Conservation (phyloP, 2,797 vertebrate species). For the Pseudochromis fuscus region DNA sequence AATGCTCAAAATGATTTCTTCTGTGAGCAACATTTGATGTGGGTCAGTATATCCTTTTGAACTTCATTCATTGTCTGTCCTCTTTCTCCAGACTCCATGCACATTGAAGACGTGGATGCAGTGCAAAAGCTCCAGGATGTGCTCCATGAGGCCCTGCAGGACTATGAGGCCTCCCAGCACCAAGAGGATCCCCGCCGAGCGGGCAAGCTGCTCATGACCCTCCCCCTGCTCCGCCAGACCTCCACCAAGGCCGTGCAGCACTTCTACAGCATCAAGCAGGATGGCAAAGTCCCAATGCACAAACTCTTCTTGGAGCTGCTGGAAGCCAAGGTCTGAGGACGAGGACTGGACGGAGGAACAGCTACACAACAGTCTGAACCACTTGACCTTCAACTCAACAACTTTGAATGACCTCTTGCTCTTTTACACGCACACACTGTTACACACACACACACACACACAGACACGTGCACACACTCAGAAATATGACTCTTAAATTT, state of each 20-base stretch:
- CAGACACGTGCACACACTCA: slow-evolving; percentile 39
- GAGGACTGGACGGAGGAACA: slow-evolving; percentile 56
- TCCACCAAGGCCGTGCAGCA: slow-evolving; percentile 99
- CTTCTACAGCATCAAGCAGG: slow-evolving; percentile 99
- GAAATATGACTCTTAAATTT: slow-evolving; percentile 51
- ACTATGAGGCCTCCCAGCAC: slow-evolving; percentile 96
- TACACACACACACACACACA: slow-evolving; percentile 36
- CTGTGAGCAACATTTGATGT: neutral
- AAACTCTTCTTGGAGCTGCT: slow-evolving; percentile 99
- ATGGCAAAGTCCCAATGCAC: slow-evolving; percentile 99
- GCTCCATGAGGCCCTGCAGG: slow-evolving; percentile 98
- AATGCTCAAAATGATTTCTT: neutral
- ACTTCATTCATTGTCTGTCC: neutral
- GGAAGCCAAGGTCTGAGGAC: slow-evolving; percentile 97
- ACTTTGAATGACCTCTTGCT: slow-evolving; percentile 77
- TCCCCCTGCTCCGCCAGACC: slow-evolving; percentile 97
- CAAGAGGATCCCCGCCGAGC: slow-evolving; percentile 96
- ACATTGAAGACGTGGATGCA: slow-evolving; percentile 98
- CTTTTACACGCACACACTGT: slow-evolving; percentile 68
- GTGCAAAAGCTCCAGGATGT: slow-evolving; percentile 99
- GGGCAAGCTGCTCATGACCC: slow-evolving; percentile 98
- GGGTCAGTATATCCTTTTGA: neutral
- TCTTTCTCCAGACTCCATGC: slow-evolving; percentile 93
- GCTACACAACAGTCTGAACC: slow-evolving; percentile 49
- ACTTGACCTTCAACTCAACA: slow-evolving; percentile 56